Evolutionary conservation across 2,113 vertebrate genomes (phyloP).

Genomic region (Notechis scutatus): DNA sequence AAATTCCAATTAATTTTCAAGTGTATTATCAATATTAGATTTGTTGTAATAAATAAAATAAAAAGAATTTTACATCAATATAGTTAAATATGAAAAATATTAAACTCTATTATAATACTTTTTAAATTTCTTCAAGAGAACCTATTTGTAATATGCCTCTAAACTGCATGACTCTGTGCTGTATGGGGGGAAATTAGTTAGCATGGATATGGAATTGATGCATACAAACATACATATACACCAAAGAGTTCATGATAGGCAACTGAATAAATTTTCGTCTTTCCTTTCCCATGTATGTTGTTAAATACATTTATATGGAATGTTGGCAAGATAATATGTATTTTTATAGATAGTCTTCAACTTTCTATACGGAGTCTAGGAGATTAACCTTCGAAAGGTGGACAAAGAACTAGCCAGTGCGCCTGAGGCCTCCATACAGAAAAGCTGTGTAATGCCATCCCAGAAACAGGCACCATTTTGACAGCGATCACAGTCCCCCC

Average conservation of each 20-base stretch:
- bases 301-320: neutral
- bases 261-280: neutral
- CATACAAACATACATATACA: neutral
- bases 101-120: neutral
- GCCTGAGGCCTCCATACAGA: too few species aligned
- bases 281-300: neutral
- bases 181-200: neutral
- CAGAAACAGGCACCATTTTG: too few species aligned
- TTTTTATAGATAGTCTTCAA: neutral
- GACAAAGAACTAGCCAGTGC: too few species aligned
- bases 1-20: constrained; percentile 21
- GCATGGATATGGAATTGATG: neutral
- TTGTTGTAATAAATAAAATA: neutral
- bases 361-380: too few species aligned
- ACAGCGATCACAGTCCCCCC: too few species aligned
- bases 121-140: neutral
- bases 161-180: neutral
- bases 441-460: too few species aligned
- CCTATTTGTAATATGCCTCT: neutral
- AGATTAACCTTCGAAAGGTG: too few species aligned
- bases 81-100: neutral
- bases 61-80: neutral
- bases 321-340: neutral
- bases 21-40: neutral
- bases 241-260: neutral